Evolutionary conservation across 2,797 vertebrate genomes (phyloP), one percentile per base, ranked within the genome.

Genomic region (Galago senegalensis): DNA sequence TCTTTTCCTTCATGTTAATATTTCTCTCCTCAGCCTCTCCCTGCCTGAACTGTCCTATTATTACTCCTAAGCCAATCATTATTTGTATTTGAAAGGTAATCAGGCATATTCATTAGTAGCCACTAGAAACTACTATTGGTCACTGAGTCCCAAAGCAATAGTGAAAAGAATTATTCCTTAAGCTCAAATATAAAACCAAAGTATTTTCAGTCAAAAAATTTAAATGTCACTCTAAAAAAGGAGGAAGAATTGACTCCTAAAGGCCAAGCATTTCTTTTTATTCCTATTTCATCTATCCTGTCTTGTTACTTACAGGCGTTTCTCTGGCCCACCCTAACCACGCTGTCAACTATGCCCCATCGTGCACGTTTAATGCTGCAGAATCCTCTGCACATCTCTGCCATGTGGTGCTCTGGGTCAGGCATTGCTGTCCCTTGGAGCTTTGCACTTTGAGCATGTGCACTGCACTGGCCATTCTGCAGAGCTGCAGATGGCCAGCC

Each of bases 81-180:
- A 53, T 70, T 79, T 3, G 79, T 63, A 43, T 82, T 69, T 67
- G 16, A 89, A 92, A 94, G 18, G 34, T 92, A 75, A 65, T 84
- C 13, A 92, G 10, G 46, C 61, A 9, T 27, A 43, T 80, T 84
- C 21, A 18, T 79, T 91, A 87, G 72, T 53, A 73, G 18, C 16
- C 25, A 61, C 56, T 87, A 17, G 43, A 83, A 95, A 61, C 85
- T 53, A 72, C 18, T 6, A 0, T 37, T 87, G 29, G 5, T 46
- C 65, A 34, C 3, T 23, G 2, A 92, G 60, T 14, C 70, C 49
- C n/a, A 83, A 84, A 63, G 29, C 31, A 93, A 43, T 75, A n/a
- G 7, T 37, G 49, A 72, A 65, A 58, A 40, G 17, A 94, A 93
- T 34, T 67, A 87, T 0, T 34, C 12, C 21, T 16, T 60, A 60